Percentiles rank a stretch among this genome's conserved stretches.
phyloP scores from a whole-genome alignment of 2,888 invertebrate genomes.

The Coenonympha glycerion region DNA sequence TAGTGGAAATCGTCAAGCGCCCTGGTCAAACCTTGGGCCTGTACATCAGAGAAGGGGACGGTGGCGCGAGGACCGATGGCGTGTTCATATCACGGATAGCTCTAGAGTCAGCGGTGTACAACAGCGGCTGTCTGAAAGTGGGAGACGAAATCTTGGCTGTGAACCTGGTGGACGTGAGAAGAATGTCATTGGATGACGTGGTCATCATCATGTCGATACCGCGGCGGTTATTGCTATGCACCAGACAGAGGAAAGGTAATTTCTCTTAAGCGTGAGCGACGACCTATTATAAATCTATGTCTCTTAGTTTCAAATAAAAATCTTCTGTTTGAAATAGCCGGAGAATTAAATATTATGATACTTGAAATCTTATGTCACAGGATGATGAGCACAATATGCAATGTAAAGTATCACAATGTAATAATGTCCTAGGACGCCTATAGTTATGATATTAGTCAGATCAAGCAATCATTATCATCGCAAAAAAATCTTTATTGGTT shows the following conservation, averaged over 20 bases:
- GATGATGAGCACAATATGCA: too few species aligned
- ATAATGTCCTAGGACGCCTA: too few species aligned
- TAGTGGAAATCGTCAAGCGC: conserved; percentile 98
- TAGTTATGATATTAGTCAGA: too few species aligned
- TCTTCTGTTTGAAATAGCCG: too few species aligned
- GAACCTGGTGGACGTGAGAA: conserved; percentile 97
- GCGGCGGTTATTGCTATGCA: conserved; percentile 93
- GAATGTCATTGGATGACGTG: conserved; percentile 99
- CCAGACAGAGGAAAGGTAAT: conserved; percentile 86
- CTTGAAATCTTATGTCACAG: too few species aligned
- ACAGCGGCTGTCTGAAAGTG: conserved; percentile 97
- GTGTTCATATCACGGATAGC: conserved; percentile 96
- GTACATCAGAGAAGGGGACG: conserved; percentile 99
- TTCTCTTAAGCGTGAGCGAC: background rate
- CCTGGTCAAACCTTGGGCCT: conserved; percentile 98
- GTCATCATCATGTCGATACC: conserved; percentile 99
- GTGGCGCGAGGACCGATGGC: conserved; percentile 94
- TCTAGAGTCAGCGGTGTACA: conserved; percentile 96
- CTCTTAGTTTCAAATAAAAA: too few species aligned
- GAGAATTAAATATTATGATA: too few species aligned
- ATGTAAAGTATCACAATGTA: too few species aligned
- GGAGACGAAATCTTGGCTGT: conserved; percentile 99
- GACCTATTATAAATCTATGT: too few species aligned
- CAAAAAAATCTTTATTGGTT: too few species aligned
- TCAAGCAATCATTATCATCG: too few species aligned